These are phyloP conservation scores for Enteromius fasciolatus DNA, from an alignment of 2,797 vertebrate species.

Conservation along the genomic window DNA sequence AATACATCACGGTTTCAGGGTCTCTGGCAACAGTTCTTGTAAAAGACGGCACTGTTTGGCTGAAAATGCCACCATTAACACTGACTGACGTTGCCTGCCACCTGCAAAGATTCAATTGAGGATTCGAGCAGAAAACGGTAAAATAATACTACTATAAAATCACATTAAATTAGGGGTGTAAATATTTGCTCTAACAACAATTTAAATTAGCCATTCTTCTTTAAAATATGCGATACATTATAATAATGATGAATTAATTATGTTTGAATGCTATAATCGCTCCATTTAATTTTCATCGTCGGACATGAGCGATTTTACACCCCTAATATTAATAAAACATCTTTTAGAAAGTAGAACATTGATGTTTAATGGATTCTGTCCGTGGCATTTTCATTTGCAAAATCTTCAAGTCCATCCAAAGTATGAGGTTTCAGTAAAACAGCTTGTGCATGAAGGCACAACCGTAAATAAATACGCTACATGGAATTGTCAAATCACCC, in stretches of 20 bases:
- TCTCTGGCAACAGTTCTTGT: constrained; percentile 7
- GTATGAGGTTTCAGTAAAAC: constrained; percentile 8
- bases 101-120: neutral
- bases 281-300: neutral
- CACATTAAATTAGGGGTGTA: neutral
- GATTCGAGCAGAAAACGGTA: neutral
- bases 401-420: neutral
- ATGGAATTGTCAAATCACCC: neutral
- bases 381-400: neutral
- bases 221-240: neutral
- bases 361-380: constrained; percentile 6
- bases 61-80: constrained; percentile 26
- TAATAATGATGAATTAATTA: neutral
- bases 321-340: constrained; percentile 5
- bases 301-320: neutral
- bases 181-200: constrained; percentile 4
- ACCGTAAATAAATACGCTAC: constrained; percentile 23
- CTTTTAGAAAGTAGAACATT: constrained; percentile 4
- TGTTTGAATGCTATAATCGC: neutral
- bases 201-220: neutral
- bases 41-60: constrained; percentile 14
- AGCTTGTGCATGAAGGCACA: constrained; percentile 33
- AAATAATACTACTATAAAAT: constrained; percentile 16
- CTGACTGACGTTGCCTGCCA: neutral
- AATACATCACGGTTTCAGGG: constrained; percentile 20